Percentiles rank a stretch among this genome's conserved stretches.
phyloP scores from a whole-genome alignment of 2,888 invertebrate genomes.

The Ethmia dodecea region DNA sequence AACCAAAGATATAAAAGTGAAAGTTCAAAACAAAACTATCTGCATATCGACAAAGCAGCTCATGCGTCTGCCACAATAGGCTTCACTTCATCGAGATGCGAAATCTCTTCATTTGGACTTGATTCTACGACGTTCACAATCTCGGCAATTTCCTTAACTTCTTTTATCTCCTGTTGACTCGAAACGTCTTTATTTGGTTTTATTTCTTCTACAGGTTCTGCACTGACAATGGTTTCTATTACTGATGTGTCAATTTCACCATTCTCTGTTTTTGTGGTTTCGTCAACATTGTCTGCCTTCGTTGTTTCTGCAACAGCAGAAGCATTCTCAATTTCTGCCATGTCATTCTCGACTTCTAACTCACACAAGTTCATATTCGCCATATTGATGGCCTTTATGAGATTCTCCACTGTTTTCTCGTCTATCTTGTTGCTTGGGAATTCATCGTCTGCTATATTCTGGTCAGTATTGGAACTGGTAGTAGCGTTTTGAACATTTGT shows the following conservation, averaged over 20 bases:
- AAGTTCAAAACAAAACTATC: no score
- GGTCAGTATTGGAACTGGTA: slow-evolving; percentile 22
- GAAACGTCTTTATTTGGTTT: slow-evolving; percentile 30
- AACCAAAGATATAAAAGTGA: no score
- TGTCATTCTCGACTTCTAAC: slow-evolving; percentile 37
- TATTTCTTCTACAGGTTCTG: slow-evolving; percentile 4
- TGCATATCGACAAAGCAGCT: no score
- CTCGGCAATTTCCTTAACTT: slow-evolving; percentile 4
- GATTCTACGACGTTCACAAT: slow-evolving; percentile 4
- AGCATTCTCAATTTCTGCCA: slow-evolving; percentile 15
- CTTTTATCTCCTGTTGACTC: slow-evolving; percentile 35
- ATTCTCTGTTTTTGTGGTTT: neutral
- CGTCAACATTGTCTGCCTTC: neutral
- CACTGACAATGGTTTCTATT: neutral
- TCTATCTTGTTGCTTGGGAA: slow-evolving; percentile 36
- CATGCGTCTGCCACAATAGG: slow-evolving; percentile 9
- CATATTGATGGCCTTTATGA: slow-evolving; percentile 54
- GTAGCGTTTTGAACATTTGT: slow-evolving; percentile 16
- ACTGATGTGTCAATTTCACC: slow-evolving; percentile 2
- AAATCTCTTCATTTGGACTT: slow-evolving; percentile 29
- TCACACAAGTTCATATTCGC: slow-evolving; percentile 51
- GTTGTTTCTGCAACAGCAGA: slow-evolving; percentile 10
- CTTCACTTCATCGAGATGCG: slow-evolving; percentile 36
- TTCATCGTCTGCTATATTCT: slow-evolving; percentile 15
- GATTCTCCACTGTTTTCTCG: slow-evolving; percentile 46